Base-by-base conservation (phyloP, 2,888 invertebrate genomes). In the Rhyacophila evoluta region DNA sequence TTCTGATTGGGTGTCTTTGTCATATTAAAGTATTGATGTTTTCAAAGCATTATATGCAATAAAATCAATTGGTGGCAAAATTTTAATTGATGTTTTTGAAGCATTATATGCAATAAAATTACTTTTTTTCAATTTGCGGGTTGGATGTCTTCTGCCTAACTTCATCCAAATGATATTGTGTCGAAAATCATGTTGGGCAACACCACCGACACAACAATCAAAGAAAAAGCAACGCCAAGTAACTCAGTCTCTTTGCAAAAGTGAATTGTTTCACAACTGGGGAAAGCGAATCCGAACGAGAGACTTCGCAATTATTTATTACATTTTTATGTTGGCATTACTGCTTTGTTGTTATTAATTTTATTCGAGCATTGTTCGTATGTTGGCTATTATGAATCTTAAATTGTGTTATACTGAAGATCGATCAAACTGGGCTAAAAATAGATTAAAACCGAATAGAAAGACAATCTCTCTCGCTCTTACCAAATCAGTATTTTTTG, bases 131-230 rank as follows among this genome's bases (percentile, higher is more conserved):
- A n/a, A n/a, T n/a, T n/a, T n/a, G n/a, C n/a, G n/a, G n/a, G n/a
- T n/a, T n/a, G n/a, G n/a, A n/a, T n/a, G n/a, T n/a, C n/a, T n/a
- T n/a, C n/a, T n/a, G n/a, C n/a, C n/a, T n/a, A n/a, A n/a, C n/a
- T n/a, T n/a, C n/a, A n/a, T n/a, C n/a, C n/a, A n/a, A n/a, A n/a
- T n/a, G n/a, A n/a, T 33, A 36, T 12, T 25, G 28, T 72, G 72
- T 72, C 19, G 72, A 72, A 72, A 72, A 38, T 36, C 27, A 37
- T 5, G 72, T 72, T 72, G 37, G 38, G 72, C 72, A 72, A 72
- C 37, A 72, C 25, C 55, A 55, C 29, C 29, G 29, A 55, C 10
- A 10, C 55, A 55, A 55, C 55, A 55, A 55, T 55, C 25, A 25
- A 55, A 55, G 55, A 55, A 55, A 55, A 55, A 55, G 55, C 55